A percentile compares a stretch with the other conserved stretches of the same genome.
Evolutionary conservation across 2,113 vertebrate genomes (phyloP).

Genomic region (Puffinus mauretanicus): DNA sequence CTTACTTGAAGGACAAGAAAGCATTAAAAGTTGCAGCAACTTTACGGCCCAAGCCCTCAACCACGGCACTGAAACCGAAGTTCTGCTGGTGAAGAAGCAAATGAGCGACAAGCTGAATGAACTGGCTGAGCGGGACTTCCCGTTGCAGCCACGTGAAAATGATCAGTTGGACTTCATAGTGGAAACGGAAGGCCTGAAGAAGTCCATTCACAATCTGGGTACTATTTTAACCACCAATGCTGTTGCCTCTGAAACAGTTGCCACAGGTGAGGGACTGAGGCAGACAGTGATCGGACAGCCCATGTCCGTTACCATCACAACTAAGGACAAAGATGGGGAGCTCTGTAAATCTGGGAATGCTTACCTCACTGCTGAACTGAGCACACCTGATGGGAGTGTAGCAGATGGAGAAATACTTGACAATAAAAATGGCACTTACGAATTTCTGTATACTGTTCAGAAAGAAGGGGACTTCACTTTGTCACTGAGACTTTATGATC

Average conservation of each 20-base stretch:
- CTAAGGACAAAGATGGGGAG: conserved; percentile 93
- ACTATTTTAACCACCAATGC: conserved; percentile 92
- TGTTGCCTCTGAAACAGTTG: conserved; percentile 91
- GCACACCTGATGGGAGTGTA: conserved; percentile 83
- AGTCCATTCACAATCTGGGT: conserved; percentile 95
- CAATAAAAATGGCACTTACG: conserved; percentile 97
- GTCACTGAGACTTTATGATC: conserved; percentile 88
- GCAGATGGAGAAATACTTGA: conserved; percentile 90
- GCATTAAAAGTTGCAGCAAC: conserved; percentile 91
- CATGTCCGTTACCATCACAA: conserved; percentile 90
- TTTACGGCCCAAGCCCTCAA: conserved; percentile 92
- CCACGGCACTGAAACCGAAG: conserved; percentile 92
- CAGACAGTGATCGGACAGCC: conserved; percentile 89
- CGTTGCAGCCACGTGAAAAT: conserved; percentile 90
- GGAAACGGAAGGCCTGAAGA: conserved; percentile 93
- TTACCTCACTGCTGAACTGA: conserved; percentile 86
- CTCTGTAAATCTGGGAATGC: conserved; percentile 95
- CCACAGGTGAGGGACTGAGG: conserved; percentile 89
- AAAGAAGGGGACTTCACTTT: conserved; percentile 90
- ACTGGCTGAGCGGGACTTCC: conserved; percentile 85
- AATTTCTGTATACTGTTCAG: conserved; percentile 88
- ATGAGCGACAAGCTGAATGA: conserved; percentile 92
- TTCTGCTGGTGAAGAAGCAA: conserved; percentile 95
- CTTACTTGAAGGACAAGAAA: conserved; percentile 90
- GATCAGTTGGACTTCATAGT: conserved; percentile 91